Base-by-base conservation (phyloP, 1,140 invertebrate species). In the Cecropterus lyciades region DNA sequence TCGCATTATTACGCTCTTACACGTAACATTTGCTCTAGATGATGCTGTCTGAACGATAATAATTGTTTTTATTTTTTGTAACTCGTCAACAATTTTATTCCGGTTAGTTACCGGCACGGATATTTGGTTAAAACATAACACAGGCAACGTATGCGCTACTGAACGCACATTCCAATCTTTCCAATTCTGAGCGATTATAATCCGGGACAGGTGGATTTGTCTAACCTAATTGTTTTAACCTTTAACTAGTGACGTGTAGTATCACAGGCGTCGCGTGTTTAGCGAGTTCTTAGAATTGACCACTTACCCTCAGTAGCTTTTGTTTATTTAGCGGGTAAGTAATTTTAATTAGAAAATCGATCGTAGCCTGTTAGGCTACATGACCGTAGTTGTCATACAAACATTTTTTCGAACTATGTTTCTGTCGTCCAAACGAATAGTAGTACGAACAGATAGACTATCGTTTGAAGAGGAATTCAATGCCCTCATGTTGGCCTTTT, bases 211-310 rank as follows among this genome's bases (percentile, higher is more conserved):
- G n/a, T n/a, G n/a, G n/a, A n/a, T n/a, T n/a, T n/a, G n/a, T n/a
- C n/a, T n/a, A n/a, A n/a, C n/a, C n/a, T n/a, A n/a, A n/a, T n/a
- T n/a, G n/a, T n/a, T n/a, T 20, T 20, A 60, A 20, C 56, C 65
- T 67, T 67, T 67, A 67, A 67, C 65, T 55, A 66, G 37, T 57
- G 65, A 67, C 56, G 56, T 67, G 65, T 60, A 67, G 65, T 60
- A 45, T 67, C 56, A 67, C 48, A 67, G 66, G 51, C 66, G 66
- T 62, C 51, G 40, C 16, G 51, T 42, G 49, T 62, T 62, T 55
- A 1, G 49, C 3, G 48, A 63, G 48, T 55, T 68, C 42, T 49
- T 48, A 30, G 57, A 68, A 68, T 49, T 49, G 51, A 55, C 14
- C 3, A 67, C 40, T 60, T 53, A 48, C 56, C 46, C 37, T 67